These are phyloP conservation scores for Urocolius indicus DNA, from an alignment of 2,113 vertebrate genomes.

Conservation along the genomic window DNA sequence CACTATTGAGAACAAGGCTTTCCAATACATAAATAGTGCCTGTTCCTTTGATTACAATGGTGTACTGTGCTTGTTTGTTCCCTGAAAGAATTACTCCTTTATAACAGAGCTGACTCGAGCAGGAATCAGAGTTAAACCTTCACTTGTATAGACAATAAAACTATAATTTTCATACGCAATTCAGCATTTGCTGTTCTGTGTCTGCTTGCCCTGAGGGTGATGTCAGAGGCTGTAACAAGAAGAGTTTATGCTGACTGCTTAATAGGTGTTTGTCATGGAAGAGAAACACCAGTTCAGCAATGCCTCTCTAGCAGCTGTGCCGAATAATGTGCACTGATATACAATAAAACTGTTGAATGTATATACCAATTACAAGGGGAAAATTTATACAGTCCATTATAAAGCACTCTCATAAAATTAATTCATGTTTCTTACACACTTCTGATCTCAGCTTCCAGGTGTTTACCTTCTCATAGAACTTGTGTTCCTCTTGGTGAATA, in stretches of 20 bases:
- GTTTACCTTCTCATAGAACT: neutral
- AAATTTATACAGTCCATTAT: neutral
- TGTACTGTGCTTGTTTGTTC: conserved; percentile 86
- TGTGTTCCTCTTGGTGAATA: neutral
- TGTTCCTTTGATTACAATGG: conserved; percentile 86
- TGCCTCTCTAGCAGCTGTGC: conserved; percentile 71
- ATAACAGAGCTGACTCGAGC: conserved; percentile 71
- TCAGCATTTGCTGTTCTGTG: conserved; percentile 74
- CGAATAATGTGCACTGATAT: conserved; percentile 37
- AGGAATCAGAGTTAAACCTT: conserved; percentile 79
- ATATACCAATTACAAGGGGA: conserved; percentile 27
- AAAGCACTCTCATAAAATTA: neutral
- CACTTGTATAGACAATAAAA: conserved; percentile 84
- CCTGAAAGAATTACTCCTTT: conserved; percentile 81
- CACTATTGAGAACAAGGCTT: conserved; percentile 80
- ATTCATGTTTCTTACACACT: neutral
- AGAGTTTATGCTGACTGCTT: conserved; percentile 73
- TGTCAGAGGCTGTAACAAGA: conserved; percentile 75
- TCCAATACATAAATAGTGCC: conserved; percentile 85
- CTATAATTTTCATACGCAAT: conserved; percentile 79
- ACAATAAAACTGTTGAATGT: conserved; percentile 59
- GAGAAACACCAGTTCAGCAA: conserved; percentile 61
- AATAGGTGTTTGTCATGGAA: conserved; percentile 78
- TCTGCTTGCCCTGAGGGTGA: conserved; percentile 76
- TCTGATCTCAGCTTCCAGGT: neutral